Base-by-base conservation (phyloP, 1,140 invertebrate genomes). In the Pseudomyrmex dendroicus region DNA sequence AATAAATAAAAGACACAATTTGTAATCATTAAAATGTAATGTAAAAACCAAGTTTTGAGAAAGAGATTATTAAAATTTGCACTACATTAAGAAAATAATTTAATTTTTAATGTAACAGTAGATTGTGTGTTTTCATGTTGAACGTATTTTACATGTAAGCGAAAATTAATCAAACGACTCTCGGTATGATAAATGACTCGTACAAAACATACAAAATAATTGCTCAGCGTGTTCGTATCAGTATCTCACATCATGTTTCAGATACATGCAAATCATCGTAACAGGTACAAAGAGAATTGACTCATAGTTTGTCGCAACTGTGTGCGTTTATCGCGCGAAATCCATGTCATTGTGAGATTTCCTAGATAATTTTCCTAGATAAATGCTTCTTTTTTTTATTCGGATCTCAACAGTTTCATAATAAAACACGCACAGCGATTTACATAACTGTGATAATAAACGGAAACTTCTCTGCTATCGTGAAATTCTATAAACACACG, bases 331-430 rank as follows among this genome's bases (percentile, higher is more conserved):
- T 70, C 35, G 35, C 7, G 25, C 25, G 25, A 78, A 48, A 70
- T 10, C 44, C 13, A 61, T n/a, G 66, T 72, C 50, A 77, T 46
- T 54, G 15, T 20, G 15, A 50, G 66, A 59, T 70, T 70, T 80
- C 66, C 20, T 50, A 72, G 64, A 80, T 80, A 80, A 35, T 35
- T 70, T 70, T 80, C 54, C 20, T 50, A 72, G 64, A 80, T 80
- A 80, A 35, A 78, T 48, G 10, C 12, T 59, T 72, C 56, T 70
- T 78, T 9, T 35, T 67, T 17, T 1, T 70, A 15, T 2, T 25
- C 8, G 1, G 8, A 15, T 20, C n/a, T 22, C 22, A 15, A 22
- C 15, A 22, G 50, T 9, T 10, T 70, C 57, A 12, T 44, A 62
- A 10, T 25, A 44, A 48, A 25, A 68, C 44, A 17, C 25, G 5